Base-by-base conservation (phyloP, 2,888 invertebrate species). In the Aphodius sticticus region DNA sequence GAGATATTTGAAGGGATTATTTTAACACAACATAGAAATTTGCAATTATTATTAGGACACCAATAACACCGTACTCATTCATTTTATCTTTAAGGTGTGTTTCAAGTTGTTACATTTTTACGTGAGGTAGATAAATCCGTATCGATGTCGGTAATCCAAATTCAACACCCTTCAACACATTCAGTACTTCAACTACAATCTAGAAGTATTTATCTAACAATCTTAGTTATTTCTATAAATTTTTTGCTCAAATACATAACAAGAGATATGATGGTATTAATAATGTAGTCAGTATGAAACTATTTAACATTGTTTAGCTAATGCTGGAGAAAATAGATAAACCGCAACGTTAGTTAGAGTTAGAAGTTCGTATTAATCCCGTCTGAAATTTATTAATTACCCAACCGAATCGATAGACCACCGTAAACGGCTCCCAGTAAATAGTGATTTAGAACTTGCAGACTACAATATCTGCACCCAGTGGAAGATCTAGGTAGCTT, bases 51-150 rank as follows among this genome's bases (percentile, higher is more conserved):
- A 53, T 53, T 53, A 1, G 53, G 53, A 53, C 12, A 53, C 53
- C 53, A 53, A 7, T 7, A 7, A 5, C 53, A 53, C 53, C 53
- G 53, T 53, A 53, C 12, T 9, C 53, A 7, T 53, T 53, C 12
- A 53, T 53, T 53, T 53, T 53, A 53, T 53, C 53, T 53, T 53
- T 53, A 53, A 53, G 53, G 53, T 53, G 53, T 53, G 53, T 53
- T 53, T 7, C 3, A 53, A 53, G 53, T 53, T 53, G 53, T 53
- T 53, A 53, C 7, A 53, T 9, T 7, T 53, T 9, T 53, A 53
- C 53, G 53, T 53, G 53, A 53, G 53, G 12, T 5, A 53, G 53
- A 53, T 53, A 53, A 53, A 53, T 5, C 53, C 53, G 53, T 53
- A 53, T 53, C 53, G 12, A 9, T 5, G 53, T 53, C 53, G 53